Evolutionary conservation across 2,113 vertebrate genomes (phyloP).

Genomic region (Lucifuga dentata): DNA sequence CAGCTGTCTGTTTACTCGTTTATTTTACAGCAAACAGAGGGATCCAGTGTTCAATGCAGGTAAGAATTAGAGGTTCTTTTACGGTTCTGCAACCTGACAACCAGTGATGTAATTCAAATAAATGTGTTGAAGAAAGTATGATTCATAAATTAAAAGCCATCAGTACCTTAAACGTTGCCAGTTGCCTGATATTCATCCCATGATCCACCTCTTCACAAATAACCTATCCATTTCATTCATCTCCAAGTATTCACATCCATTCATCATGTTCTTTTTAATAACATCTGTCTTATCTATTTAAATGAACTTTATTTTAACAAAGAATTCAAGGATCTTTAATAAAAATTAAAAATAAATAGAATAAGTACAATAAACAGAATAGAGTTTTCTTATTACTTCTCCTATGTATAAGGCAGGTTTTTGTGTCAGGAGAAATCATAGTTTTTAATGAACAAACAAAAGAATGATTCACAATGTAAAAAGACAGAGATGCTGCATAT

Average conservation of each 20-base stretch:
- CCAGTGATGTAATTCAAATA: constrained; percentile 21
- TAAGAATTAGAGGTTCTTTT: constrained; percentile 78
- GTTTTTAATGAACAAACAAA: no score
- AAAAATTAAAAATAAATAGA: no score
- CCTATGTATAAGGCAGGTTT: no score
- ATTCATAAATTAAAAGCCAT: no score
- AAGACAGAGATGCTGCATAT: constrained; percentile 23
- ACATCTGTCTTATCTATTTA: constrained; percentile 9
- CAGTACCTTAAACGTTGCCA: no score
- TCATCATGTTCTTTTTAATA: constrained; percentile 12
- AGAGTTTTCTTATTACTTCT: no score
- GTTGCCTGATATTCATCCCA: constrained; percentile 45
- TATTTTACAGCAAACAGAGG: constrained; percentile 92
- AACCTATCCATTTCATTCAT: constrained; percentile 42
- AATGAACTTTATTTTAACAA: background rate
- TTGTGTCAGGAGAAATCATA: no score
- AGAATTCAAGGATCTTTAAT: no score
- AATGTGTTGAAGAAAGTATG: no score
- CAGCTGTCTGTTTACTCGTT: constrained; percentile 65
- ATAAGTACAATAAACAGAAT: no score
- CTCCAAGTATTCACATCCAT: constrained; percentile 31
- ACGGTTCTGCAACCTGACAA: constrained; percentile 15
- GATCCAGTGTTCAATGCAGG: constrained; percentile 97
- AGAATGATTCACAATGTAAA: background rate
- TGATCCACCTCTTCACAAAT: constrained; percentile 37